A percentile compares a stretch with the other conserved stretches of the same genome.
These are phyloP conservation scores for Nothoprocta perdicaria DNA, from an alignment of 2,113 vertebrate genomes.

Conservation along the genomic window DNA sequence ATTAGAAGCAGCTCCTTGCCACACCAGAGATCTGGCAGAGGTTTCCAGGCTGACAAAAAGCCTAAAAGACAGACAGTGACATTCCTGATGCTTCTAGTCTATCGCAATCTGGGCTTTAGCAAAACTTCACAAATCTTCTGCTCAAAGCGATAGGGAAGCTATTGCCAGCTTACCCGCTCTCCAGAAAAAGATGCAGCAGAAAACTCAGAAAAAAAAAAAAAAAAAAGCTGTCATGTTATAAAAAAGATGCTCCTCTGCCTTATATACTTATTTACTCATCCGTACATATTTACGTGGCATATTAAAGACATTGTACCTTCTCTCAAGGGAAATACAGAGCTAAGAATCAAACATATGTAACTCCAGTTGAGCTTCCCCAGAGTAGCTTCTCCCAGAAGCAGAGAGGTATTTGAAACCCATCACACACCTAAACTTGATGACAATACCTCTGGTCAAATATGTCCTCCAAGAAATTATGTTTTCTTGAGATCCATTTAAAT, in stretches of 20 bases:
- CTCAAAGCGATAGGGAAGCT: background rate
- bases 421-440: background rate
- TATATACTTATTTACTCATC: background rate
- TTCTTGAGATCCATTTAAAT: background rate
- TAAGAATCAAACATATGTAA: background rate
- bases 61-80: background rate
- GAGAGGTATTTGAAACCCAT: background rate
- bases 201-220: background rate
- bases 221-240: background rate
- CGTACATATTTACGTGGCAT: background rate
- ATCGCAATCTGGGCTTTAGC: background rate
- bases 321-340: background rate
- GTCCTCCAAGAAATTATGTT: rapidly evolving
- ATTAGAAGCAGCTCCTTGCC: constrained; percentile 17
- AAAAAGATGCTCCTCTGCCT: background rate
- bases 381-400: background rate
- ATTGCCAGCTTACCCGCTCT: background rate
- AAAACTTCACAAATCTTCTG: background rate
- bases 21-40: background rate
- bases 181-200: background rate
- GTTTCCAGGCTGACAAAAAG: background rate
- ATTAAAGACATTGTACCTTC: background rate
- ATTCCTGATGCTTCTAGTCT: background rate
- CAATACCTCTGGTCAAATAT: background rate
- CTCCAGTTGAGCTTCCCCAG: background rate